phyloP scores from a whole-genome alignment of 1,140 invertebrate genomes.

The Ips nitidus region DNA sequence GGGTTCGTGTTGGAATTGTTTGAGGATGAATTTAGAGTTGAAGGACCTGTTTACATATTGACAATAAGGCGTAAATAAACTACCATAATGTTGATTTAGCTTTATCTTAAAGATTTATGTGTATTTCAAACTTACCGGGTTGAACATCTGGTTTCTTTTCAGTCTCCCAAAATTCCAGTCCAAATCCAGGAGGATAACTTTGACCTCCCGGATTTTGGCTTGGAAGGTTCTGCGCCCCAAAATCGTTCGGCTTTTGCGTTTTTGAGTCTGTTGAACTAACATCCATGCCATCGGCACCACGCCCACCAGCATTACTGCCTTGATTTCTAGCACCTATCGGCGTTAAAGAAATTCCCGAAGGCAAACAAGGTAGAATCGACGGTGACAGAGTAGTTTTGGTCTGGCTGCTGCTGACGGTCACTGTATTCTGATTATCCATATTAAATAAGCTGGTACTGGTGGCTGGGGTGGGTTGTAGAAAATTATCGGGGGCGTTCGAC shows the following conservation, averaged over 20 bases:
- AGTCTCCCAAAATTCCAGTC: constrained; percentile 38
- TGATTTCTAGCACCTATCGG: constrained; percentile 28
- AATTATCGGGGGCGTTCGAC: neutral
- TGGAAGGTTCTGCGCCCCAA: constrained; percentile 18
- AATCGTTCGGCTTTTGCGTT: constrained; percentile 8
- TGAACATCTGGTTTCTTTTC: constrained; percentile 36
- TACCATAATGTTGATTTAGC: no score
- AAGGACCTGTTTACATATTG: constrained; percentile 18
- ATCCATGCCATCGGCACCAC: no score
- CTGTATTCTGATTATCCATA: constrained; percentile 36
- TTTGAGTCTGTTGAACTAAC: neutral
- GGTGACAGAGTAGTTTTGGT: neutral
- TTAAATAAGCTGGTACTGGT: constrained; percentile 35
- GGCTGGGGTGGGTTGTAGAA: constrained; percentile 2
- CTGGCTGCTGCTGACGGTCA: constrained; percentile 19
- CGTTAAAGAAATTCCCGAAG: constrained; percentile 38
- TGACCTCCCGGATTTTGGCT: no score
- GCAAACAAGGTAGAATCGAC: constrained; percentile 28
- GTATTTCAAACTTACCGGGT: neutral
- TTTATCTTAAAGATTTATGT: no score
- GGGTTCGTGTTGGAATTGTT: constrained; percentile 5
- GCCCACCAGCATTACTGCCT: neutral
- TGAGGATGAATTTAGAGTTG: constrained; percentile 11
- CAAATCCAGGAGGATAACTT: no score
- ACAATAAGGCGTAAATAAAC: constrained; percentile 2